Base-by-base conservation (phyloP, 1,140 invertebrate genomes). In the Lepidurus arcticus region DNA sequence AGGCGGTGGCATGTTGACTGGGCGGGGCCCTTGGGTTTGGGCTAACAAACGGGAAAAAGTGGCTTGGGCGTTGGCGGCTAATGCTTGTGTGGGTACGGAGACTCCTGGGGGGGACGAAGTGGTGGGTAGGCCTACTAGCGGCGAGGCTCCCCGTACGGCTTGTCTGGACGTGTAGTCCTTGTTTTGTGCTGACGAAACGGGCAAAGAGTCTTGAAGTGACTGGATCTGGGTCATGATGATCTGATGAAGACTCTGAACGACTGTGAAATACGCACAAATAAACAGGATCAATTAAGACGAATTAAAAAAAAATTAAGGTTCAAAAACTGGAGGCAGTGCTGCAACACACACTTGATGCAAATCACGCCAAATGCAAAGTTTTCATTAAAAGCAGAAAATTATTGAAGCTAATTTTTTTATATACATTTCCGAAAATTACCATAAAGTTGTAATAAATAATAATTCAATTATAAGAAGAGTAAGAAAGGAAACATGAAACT, bases 201-300 rank as follows among this genome's bases (percentile, higher is more conserved):
- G 79, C 73, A 77, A 24, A 73, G 78, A 73, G 80, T 81, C 82
- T 78, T 84, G 83, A 8, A 85, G 80, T 75, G 81, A 82, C 76
- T 84, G 83, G 47, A 86, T 85, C 80, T 86, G 85, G 43, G 84
- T 83, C 76, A 84, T 81, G 77, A 87, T 87, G 65, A 87, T 87
- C 78, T 85, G 86, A 81, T 87, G 86, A n/a, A 87, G 83, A 81
- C 85, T 87, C 80, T 87, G 85, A 34, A 86, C 86, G 83, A 87
- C 86, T 87, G 82, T 7, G 13, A 13, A 79, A 76, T n/a, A 24
- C 9, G 34, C 82, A 84, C 78, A 74, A 78, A 78, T n/a, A 77
- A 81, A 73, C 21, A 47, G n/a, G n/a, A 24, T 11, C 13, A 42
- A 77, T 76, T 73, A 24, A 26, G 3, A 21, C 1, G 42, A 11